Percentiles rank a stretch among this genome's conserved stretches.
phyloP scores from a whole-genome alignment of 2,797 vertebrate species.

The Erethizon dorsatum region DNA sequence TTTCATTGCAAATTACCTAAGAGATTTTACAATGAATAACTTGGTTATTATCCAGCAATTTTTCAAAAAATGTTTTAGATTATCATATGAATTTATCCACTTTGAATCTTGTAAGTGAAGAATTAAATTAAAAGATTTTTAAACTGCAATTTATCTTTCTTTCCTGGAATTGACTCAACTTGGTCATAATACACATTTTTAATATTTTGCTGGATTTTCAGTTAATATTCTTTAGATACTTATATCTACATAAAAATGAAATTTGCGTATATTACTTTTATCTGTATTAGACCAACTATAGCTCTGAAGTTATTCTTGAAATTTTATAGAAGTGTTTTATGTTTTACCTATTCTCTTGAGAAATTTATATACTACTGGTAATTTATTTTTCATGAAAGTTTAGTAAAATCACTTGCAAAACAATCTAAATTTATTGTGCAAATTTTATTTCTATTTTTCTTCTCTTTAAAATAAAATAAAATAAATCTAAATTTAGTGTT shows the following conservation, averaged over 20 bases:
- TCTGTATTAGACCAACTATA: background rate
- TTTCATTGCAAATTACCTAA: background rate
- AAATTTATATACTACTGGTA: background rate
- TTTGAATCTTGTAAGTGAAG: background rate
- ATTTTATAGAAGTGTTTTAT: background rate
- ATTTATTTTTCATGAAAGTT: background rate
- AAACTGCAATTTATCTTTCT: background rate
- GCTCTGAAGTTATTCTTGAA: background rate
- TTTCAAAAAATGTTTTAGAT: background rate
- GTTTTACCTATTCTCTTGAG: background rate
- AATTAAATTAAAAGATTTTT: slow-evolving; percentile 6
- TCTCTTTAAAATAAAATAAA: too few species aligned
- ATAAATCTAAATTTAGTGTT: background rate
- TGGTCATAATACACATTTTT: background rate
- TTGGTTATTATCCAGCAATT: background rate
- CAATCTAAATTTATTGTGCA: background rate
- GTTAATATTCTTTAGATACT: slow-evolving; percentile 10
- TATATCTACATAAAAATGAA: background rate
- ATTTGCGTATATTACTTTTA: background rate
- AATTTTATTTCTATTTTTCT: too few species aligned
- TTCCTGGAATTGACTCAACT: background rate
- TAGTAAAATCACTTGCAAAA: background rate
- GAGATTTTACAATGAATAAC: background rate
- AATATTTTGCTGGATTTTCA: background rate
- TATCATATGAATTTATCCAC: background rate